Base-by-base conservation (phyloP, 2,113 vertebrate species). In the Nothobranchius furzeri region DNA sequence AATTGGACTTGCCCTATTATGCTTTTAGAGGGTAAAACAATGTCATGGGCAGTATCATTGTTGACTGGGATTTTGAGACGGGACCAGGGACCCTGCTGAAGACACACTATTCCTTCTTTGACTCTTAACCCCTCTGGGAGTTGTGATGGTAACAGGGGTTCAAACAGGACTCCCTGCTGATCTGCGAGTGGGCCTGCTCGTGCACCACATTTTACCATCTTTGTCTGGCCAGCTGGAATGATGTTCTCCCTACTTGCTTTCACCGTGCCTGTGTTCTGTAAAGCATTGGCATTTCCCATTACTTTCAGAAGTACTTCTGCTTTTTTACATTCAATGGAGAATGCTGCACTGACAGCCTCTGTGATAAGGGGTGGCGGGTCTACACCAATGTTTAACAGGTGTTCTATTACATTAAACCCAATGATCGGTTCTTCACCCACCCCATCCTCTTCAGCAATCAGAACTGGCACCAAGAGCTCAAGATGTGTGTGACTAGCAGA, bases 321-420 rank as follows among this genome's bases (percentile, higher is more conserved):
- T 12, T 58, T 58, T 10, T 42, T 58, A 12, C n/a, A 68, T 15
- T 80, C 51, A 59, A 57, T 59, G 0, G 76, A 79, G 25, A 85
- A 63, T 14, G 76, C 63, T 10, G 25, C 4, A 11, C 70, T 78
- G 9, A 83, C 56, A 1, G 64, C 67, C 1, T 72, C 40, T n/a
- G 60, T 53, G 0, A 78, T 25, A 13, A 5, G 12, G 24, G 3
- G 2, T 37, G 80, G 59, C 40, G 6, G 1, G 3, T 68, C 42
- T 8, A 63, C 48, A 3, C 52, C 46, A 7, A 9, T 57, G 1
- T 47, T 60, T 9, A 74, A 17, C 6, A 71, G 1, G 1, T 68
- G 3, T 12, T 84, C 74, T 24, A 84, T 84, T 1, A 77, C 68
- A 17, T 72, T 78, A n/a, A 52, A 81, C 1, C 58, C 65, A 55